Conservation (phyloP, 2,888 invertebrate genomes). For the Sipha maydis region DNA sequence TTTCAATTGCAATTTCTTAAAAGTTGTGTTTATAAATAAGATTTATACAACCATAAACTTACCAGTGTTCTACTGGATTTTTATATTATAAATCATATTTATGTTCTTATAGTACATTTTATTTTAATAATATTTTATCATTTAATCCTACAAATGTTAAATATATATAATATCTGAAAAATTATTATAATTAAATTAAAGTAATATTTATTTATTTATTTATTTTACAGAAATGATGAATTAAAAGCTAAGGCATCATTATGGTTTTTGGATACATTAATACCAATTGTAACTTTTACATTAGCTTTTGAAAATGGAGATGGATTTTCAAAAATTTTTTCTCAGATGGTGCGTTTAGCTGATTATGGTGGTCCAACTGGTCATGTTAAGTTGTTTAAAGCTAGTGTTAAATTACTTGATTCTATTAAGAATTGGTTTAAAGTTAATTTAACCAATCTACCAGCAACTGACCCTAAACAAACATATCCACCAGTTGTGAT, state of each 20-base stretch:
- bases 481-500: slow-evolving; percentile 41
- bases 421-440: slow-evolving; percentile 54
- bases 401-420: slow-evolving; percentile 66
- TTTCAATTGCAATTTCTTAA: too few species aligned
- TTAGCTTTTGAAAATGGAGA: slow-evolving; percentile 73
- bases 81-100: too few species aligned
- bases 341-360: slow-evolving; percentile 84
- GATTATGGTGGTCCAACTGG: slow-evolving; percentile 85
- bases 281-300: slow-evolving; percentile 76
- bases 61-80: too few species aligned
- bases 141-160: too few species aligned
- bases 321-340: slow-evolving; percentile 83
- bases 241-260: slow-evolving; percentile 72
- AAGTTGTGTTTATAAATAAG: too few species aligned
- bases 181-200: too few species aligned
- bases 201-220: not conserved
- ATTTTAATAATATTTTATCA: too few species aligned
- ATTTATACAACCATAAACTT: too few species aligned
- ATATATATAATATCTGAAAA: too few species aligned
- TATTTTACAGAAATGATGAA: slow-evolving; percentile 61
- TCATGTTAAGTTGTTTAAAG: slow-evolving; percentile 82
- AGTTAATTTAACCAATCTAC: not conserved
- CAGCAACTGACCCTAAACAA: not conserved
- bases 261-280: slow-evolving; percentile 77
- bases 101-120: too few species aligned